Percentiles rank a stretch among this genome's conserved stretches.
These are phyloP conservation scores for Dryomyza anilis DNA, from an alignment of 2,888 invertebrate genomes.

Conservation along the genomic window DNA sequence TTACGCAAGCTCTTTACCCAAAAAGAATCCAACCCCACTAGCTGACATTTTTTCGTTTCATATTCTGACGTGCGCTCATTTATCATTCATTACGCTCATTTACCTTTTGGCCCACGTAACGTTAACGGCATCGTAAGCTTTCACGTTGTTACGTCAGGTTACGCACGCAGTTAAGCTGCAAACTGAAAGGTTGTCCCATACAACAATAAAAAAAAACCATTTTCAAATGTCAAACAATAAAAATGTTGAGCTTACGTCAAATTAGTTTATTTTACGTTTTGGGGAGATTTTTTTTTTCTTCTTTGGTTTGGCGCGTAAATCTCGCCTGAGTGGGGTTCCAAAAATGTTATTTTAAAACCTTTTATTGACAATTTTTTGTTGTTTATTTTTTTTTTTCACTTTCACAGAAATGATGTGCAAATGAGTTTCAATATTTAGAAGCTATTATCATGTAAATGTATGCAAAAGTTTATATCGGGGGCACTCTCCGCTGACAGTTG, in stretches of 20 bases:
- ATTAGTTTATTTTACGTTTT: no score
- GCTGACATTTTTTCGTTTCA: conserved; percentile 18
- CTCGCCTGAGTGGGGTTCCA: no score
- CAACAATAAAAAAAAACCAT: neutral
- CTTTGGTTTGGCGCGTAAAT: no score
- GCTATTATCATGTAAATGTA: conserved; percentile 6
- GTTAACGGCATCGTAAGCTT: neutral
- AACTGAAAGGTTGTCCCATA: neutral
- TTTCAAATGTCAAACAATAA: conserved; percentile 13
- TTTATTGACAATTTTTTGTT: conserved; percentile 17
- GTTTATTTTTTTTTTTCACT: no score
- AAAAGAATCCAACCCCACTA: neutral
- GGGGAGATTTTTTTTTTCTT: no score
- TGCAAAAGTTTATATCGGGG: neutral
- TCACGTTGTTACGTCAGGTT: conserved; percentile 42
- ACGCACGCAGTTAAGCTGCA: conserved; percentile 53
- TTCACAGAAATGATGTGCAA: conserved; percentile 22
- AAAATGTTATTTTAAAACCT: neutral
- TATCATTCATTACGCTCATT: conserved; percentile 54
- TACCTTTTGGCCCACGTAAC: conserved; percentile 31
- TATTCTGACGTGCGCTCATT: conserved; percentile 54
- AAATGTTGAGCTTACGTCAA: conserved; percentile 2
- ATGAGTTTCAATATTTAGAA: conserved; percentile 20
- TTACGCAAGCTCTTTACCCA: neutral
- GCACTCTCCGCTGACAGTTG: neutral